Conservation (phyloP, 1,140 invertebrate species). For the Neoseiulus cucumeris region DNA sequence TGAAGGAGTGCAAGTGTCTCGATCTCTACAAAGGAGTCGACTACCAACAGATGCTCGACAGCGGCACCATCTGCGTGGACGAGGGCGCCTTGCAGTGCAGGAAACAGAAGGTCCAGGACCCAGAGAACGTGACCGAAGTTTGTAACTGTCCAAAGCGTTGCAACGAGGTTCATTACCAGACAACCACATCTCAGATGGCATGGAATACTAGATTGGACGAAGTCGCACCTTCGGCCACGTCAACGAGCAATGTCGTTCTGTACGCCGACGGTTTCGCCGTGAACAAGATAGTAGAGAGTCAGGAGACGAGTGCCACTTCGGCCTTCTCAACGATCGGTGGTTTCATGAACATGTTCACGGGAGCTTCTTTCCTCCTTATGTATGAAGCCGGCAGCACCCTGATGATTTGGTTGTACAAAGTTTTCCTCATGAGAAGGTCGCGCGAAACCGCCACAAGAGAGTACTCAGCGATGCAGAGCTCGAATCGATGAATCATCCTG, state of each 20-base stretch:
- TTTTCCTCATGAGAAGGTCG: not conserved
- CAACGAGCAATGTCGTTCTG: not conserved
- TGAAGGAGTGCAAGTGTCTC: not conserved
- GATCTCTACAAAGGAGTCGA: not conserved
- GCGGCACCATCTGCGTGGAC: not conserved
- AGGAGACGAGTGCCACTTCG: not conserved
- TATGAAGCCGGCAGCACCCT: not conserved
- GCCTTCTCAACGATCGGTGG: not conserved
- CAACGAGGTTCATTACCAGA: not conserved
- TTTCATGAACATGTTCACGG: slow-evolving; percentile 1
- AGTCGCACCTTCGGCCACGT: too few relatives aligned
- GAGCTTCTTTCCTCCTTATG: not conserved
- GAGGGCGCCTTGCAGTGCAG: not conserved
- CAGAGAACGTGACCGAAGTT: not conserved
- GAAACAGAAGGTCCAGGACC: not conserved
- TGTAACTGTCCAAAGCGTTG: slow-evolving; percentile 4
- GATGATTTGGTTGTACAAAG: not conserved
- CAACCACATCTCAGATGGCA: too few relatives aligned
- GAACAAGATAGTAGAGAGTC: not conserved
- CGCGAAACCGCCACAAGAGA: not conserved
- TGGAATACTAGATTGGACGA: too few relatives aligned
- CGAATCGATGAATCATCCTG: too few relatives aligned
- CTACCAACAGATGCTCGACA: not conserved
- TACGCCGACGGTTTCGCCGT: not conserved
- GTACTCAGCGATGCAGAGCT: too few relatives aligned